phyloP scores from a whole-genome alignment of 1,140 invertebrate genomes.

The Trachymyrmex septentrionalis region DNA sequence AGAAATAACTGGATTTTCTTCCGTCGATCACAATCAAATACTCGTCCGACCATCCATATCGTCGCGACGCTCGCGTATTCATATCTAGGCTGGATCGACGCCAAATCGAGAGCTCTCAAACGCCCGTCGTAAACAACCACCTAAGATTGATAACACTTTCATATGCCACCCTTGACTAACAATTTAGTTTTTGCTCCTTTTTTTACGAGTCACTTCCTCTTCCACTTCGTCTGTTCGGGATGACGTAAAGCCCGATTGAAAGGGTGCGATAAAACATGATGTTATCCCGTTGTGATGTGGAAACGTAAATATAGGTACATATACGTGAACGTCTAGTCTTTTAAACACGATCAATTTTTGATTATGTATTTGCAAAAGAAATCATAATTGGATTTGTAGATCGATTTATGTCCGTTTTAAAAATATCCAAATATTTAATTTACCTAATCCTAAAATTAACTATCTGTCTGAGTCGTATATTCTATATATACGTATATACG shows the following conservation, averaged over 20 bases:
- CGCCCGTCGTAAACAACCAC: constrained; percentile 66
- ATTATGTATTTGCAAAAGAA: background rate
- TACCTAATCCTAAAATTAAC: constrained; percentile 2
- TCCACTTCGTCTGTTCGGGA: background rate
- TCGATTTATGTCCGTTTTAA: background rate
- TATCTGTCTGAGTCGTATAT: background rate
- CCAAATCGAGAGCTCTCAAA: constrained; percentile 70
- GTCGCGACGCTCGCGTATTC: constrained; percentile 54
- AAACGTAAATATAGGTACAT: background rate
- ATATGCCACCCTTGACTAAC: constrained; percentile 18
- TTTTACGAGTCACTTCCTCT: constrained; percentile 28
- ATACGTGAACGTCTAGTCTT: background rate
- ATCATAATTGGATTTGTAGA: background rate
- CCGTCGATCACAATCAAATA: constrained; percentile 70
- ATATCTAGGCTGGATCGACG: constrained; percentile 65
- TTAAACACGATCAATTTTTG: background rate
- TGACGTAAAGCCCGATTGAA: constrained; percentile 13
- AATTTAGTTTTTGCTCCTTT: constrained; percentile 11
- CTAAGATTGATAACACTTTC: constrained; percentile 72
- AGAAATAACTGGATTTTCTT: constrained; percentile 21
- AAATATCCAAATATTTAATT: constrained; percentile 9
- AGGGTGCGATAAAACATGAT: background rate
- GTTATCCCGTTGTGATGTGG: background rate
- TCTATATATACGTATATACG: background rate
- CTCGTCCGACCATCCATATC: constrained; percentile 47